Evolutionary conservation across 2,113 vertebrate species (phyloP).

Genomic region (Ploceus nigricollis): DNA sequence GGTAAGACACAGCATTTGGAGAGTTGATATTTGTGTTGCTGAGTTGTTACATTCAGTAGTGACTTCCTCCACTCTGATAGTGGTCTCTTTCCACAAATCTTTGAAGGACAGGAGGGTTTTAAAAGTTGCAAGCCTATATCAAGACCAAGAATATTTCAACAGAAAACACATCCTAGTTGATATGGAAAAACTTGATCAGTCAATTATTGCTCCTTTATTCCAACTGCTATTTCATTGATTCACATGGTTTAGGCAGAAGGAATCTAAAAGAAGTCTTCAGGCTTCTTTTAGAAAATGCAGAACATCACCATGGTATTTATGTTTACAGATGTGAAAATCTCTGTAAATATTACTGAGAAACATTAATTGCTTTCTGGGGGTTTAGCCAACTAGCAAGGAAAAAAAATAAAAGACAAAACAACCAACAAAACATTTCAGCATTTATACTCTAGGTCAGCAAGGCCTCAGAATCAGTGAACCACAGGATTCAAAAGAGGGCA

Average conservation of each 20-base stretch:
- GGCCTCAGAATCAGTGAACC: neutral
- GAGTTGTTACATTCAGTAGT: neutral
- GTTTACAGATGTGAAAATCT: constrained; percentile 1
- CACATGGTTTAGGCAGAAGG: neutral
- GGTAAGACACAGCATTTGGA: neutral
- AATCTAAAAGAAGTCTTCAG: neutral
- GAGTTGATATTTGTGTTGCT: neutral
- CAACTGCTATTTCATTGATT: constrained; percentile 25
- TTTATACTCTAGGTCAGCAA: neutral
- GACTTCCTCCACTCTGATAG: neutral
- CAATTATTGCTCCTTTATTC: constrained; percentile 5
- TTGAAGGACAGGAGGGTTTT: neutral
- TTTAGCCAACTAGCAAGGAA: neutral
- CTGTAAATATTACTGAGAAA: neutral
- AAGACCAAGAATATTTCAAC: neutral
- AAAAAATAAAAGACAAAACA: accelerated
- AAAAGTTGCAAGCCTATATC: neutral
- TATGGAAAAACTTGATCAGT: neutral
- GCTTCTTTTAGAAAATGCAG: neutral
- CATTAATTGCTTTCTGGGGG: neutral
- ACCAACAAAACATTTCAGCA: neutral
- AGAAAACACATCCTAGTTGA: neutral
- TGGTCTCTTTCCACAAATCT: neutral
- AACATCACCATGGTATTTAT: neutral
- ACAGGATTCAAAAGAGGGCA: neutral